These are phyloP conservation scores for Benitochromis conjunctus DNA, from an alignment of 2,113 vertebrate genomes.

Conservation along the genomic window DNA sequence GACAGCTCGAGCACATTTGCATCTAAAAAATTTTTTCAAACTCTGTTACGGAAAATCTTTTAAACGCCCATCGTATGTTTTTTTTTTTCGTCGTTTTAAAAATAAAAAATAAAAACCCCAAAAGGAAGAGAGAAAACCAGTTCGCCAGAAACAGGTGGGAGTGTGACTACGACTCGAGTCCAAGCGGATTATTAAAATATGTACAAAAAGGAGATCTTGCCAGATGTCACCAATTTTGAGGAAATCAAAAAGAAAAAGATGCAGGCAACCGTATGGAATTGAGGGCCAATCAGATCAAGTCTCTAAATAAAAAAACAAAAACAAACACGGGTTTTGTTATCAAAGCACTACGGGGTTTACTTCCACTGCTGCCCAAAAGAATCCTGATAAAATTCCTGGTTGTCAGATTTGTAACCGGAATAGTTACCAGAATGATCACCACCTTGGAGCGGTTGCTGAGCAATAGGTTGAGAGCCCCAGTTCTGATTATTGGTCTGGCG, in stretches of 20 bases:
- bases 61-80: constrained; percentile 19
- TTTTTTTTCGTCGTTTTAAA: not conserved
- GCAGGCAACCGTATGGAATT: constrained; percentile 83
- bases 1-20: constrained; percentile 86
- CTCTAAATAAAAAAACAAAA: constrained; percentile 75
- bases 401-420: constrained; percentile 97
- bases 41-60: constrained; percentile 74
- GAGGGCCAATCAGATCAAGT: constrained; percentile 87
- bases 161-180: constrained; percentile 85
- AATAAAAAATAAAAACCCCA: constrained; percentile 34
- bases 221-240: constrained; percentile 89
- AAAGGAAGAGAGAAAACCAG: constrained; percentile 81
- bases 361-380: constrained; percentile 99
- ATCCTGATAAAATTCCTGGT: constrained; percentile 99
- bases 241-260: not conserved
- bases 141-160: constrained; percentile 92
- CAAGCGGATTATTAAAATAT: constrained; percentile 97
- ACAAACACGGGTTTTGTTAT: constrained; percentile 63
- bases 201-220: constrained; percentile 87
- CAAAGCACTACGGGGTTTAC: constrained; percentile 85
- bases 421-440: constrained; percentile 98
- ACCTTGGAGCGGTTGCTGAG: constrained; percentile 98
- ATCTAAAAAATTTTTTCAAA: constrained; percentile 74
- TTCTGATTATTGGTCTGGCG: constrained; percentile 99
- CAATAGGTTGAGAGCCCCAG: constrained; percentile 99